These are phyloP conservation scores for Micropoecilia bifurca DNA, from an alignment of 2,797 vertebrate genomes.

Conservation along the genomic window DNA sequence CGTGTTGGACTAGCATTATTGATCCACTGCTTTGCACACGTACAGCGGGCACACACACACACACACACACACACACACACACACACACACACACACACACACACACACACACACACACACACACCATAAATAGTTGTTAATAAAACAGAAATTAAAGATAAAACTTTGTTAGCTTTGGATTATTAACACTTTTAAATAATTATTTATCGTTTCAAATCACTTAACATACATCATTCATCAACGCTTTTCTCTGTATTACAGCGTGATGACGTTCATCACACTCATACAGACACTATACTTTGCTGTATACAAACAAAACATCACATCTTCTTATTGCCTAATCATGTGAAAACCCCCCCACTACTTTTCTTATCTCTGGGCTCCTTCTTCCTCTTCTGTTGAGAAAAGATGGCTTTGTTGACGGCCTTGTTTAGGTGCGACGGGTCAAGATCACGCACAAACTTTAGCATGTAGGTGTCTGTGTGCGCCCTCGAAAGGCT, in stretches of 20 bases:
- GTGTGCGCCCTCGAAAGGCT: constrained; percentile 42
- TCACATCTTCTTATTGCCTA: not conserved
- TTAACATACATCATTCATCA: not conserved
- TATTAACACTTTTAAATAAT: constrained; percentile 16
- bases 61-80: not conserved
- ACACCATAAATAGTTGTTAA: constrained; percentile 28
- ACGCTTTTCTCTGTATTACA: not conserved
- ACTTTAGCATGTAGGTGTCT: constrained; percentile 33
- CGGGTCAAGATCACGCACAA: constrained; percentile 28
- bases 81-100: not conserved
- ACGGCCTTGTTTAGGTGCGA: constrained; percentile 40
- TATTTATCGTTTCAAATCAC: constrained; percentile 6
- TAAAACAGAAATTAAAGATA: constrained; percentile 30
- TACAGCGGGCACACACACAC: constrained; percentile 13
- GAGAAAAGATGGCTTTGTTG: not conserved
- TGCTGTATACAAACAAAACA: not conserved
- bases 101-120: not conserved
- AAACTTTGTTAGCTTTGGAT: constrained; percentile 3
- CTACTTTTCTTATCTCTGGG: constrained; percentile 17
- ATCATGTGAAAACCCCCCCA: constrained; percentile 10
- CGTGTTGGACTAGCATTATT: constrained; percentile 70
- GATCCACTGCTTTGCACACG: constrained; percentile 60
- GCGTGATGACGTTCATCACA: not conserved
- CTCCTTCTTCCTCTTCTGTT: constrained; percentile 15
- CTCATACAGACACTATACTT: not conserved